phyloP scores from a whole-genome alignment of 2,113 vertebrate genomes.

The Lathamus discolor region DNA sequence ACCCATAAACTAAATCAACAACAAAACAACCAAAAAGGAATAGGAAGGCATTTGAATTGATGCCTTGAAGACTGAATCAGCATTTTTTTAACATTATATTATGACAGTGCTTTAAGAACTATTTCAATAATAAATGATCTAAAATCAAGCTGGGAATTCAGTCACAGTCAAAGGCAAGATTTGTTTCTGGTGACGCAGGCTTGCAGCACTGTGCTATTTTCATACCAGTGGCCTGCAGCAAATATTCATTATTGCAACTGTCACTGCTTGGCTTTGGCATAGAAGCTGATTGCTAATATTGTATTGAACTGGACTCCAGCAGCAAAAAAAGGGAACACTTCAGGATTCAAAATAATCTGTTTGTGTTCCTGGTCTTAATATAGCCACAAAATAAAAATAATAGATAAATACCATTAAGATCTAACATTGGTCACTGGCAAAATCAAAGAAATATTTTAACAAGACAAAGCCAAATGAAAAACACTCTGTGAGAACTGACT shows the following conservation, averaged over 20 bases:
- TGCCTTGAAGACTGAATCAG: constrained; percentile 5
- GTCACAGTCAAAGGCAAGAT: constrained; percentile 7
- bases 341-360: not conserved
- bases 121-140: constrained; percentile 20
- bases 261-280: constrained; percentile 42
- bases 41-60: not conserved
- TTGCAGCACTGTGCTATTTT: constrained; percentile 44
- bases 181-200: constrained; percentile 15
- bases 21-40: not conserved
- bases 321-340: not conserved
- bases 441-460: constrained; percentile 1
- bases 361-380: constrained; percentile 2
- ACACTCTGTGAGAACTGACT: not conserved
- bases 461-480: constrained; percentile 1
- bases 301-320: not conserved
- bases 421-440: not conserved
- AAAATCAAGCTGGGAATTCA: constrained; percentile 23
- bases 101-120: constrained; percentile 1
- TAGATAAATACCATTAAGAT: not conserved
- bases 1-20: not conserved
- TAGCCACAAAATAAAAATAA: not conserved
- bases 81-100: constrained; percentile 18
- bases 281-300: constrained; percentile 48
- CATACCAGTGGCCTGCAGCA: constrained; percentile 55
- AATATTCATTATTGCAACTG: constrained; percentile 68